Evolutionary conservation across 2,113 vertebrate genomes (phyloP).

Genomic region (Cyphomyrus plagiostoma): DNA sequence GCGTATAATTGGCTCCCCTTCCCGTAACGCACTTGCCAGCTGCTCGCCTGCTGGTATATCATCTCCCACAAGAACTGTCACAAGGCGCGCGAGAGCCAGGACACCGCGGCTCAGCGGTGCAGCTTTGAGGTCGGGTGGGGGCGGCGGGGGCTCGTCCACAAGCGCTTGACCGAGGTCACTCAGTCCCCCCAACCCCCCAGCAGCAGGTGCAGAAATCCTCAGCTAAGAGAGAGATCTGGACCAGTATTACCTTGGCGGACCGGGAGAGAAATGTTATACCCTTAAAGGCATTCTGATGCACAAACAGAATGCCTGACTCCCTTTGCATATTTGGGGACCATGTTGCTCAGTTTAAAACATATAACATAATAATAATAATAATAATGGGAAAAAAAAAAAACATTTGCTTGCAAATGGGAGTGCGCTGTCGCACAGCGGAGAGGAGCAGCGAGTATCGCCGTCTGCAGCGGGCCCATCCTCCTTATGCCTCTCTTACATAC

Average conservation of each 20-base stretch:
- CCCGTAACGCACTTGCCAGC: not conserved
- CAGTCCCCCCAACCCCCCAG: not conserved
- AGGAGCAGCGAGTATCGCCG: not conserved
- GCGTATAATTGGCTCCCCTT: slow-evolving; percentile 15
- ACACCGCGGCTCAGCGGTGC: not conserved
- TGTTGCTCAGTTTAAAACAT: not conserved
- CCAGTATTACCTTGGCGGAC: not conserved
- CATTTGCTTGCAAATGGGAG: not conserved
- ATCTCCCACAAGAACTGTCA: not conserved
- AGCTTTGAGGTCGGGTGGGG: not conserved
- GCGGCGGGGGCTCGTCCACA: not conserved
- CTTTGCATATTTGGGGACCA: not conserved
- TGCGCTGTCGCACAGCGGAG: not conserved
- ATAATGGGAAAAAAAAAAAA: not conserved
- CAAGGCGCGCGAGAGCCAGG: not conserved
- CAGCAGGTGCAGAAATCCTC: not conserved
- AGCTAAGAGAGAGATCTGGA: not conserved
- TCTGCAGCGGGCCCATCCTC: not conserved
- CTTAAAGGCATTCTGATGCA: not conserved
- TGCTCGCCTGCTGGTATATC: slow-evolving; percentile 9
- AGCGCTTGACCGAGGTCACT: not conserved
- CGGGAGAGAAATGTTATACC: not conserved
- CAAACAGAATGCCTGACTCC: not conserved
- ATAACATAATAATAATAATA: not conserved
- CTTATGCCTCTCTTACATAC: not conserved